A percentile compares a stretch with the other conserved stretches of the same genome.
Conservation (phyloP, 2,797 vertebrate species). For the Emys orbicularis region DNA sequence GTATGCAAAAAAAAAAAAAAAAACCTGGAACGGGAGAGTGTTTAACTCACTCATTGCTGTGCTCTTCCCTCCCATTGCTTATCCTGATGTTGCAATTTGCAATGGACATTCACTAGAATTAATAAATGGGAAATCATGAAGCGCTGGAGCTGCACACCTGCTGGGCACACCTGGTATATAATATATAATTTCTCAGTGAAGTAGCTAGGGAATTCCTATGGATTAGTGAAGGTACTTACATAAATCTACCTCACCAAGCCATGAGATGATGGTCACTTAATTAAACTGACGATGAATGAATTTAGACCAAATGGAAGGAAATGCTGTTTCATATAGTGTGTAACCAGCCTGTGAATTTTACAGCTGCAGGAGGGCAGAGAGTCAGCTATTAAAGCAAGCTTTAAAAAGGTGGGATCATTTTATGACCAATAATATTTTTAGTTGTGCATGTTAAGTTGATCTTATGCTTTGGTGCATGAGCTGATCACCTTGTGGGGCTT, state of each 20-base stretch:
- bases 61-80: background rate
- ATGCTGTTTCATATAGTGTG: rapidly evolving
- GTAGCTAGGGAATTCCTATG: background rate
- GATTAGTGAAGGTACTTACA: background rate
- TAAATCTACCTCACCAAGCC: background rate
- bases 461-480: rapidly evolving
- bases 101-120: background rate
- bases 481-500: background rate
- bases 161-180: background rate
- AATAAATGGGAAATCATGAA: background rate
- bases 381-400: background rate
- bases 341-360: background rate
- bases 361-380: background rate
- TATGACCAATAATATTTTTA: background rate
- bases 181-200: background rate
- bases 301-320: background rate
- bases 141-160: background rate
- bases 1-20: background rate
- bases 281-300: background rate
- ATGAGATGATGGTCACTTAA: background rate
- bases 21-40: no score
- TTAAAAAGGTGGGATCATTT: background rate
- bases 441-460: background rate
- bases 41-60: background rate
- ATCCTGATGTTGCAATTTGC: background rate